Evolutionary conservation across 2,113 vertebrate species (phyloP).

Genomic region (Varanus salvator): DNA sequence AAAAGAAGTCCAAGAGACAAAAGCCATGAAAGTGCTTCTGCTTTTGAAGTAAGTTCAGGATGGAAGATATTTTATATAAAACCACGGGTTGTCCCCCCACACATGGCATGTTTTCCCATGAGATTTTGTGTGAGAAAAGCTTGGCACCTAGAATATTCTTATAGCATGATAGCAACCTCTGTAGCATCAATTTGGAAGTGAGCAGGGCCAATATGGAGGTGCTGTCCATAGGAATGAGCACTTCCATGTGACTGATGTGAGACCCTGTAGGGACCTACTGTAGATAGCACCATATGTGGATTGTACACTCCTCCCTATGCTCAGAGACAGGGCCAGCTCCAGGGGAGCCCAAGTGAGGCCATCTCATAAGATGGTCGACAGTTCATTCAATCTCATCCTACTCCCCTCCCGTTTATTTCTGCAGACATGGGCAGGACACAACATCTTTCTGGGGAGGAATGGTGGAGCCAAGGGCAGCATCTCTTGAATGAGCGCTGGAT

Average conservation of each 20-base stretch:
- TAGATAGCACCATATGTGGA: background rate
- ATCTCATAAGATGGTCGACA: background rate
- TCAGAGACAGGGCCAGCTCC: background rate
- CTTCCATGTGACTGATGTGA: background rate
- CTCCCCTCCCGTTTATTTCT: background rate
- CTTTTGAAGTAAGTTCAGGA: constrained; percentile 17
- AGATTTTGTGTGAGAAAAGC: background rate
- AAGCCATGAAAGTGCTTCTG: background rate
- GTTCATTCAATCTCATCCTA: background rate
- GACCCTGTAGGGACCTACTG: background rate
- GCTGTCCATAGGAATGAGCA: background rate
- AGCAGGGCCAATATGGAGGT: background rate
- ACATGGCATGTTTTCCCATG: background rate
- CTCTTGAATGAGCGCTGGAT: background rate
- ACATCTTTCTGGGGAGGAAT: background rate
- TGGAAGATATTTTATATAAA: background rate
- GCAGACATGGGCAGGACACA: background rate
- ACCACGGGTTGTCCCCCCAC: background rate
- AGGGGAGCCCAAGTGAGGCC: background rate
- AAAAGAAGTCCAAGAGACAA: constrained; percentile 16
- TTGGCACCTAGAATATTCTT: background rate
- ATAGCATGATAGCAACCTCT: background rate
- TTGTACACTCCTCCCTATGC: background rate
- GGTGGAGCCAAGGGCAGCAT: background rate
- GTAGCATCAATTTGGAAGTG: background rate